A percentile compares a stretch with the other conserved stretches of the same genome.
phyloP scores from a whole-genome alignment of 2,113 vertebrate species.

The Chaetops frenatus region DNA sequence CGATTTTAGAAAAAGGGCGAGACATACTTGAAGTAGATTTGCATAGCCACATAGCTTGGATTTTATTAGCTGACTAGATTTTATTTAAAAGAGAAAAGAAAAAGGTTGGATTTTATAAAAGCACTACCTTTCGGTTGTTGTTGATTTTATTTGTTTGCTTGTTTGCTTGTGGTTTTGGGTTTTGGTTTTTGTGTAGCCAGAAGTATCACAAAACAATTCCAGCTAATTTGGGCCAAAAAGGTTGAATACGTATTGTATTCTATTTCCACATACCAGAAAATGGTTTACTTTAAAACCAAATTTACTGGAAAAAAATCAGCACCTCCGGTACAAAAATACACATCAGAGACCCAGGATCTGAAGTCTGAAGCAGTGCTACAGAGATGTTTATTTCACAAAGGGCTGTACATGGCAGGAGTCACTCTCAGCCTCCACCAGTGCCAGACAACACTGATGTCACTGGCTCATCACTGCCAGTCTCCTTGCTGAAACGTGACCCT shows the following conservation, averaged over 20 bases:
- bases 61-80: not conserved
- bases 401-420: not conserved
- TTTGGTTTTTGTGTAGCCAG: not conserved
- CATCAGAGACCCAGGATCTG: not conserved
- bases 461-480: not conserved
- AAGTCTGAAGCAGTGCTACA: not conserved
- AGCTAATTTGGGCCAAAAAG: not conserved
- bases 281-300: not conserved
- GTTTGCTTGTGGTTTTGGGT: not conserved
- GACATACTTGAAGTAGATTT: not conserved
- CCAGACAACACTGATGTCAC: not conserved
- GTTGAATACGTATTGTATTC: not conserved
- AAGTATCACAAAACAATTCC: not conserved
- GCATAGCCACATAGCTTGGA: not conserved
- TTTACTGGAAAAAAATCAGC: not conserved
- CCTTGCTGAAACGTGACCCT: not conserved
- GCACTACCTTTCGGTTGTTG: not conserved
- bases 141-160: not conserved
- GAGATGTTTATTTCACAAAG: not conserved
- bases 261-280: not conserved
- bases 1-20: not conserved
- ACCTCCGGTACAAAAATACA: not conserved
- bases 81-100: not conserved
- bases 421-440: not conserved
- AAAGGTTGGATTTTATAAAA: not conserved